Evolutionary conservation across 1,140 invertebrate species (phyloP).

Genomic region (Drosophila simulans): DNA sequence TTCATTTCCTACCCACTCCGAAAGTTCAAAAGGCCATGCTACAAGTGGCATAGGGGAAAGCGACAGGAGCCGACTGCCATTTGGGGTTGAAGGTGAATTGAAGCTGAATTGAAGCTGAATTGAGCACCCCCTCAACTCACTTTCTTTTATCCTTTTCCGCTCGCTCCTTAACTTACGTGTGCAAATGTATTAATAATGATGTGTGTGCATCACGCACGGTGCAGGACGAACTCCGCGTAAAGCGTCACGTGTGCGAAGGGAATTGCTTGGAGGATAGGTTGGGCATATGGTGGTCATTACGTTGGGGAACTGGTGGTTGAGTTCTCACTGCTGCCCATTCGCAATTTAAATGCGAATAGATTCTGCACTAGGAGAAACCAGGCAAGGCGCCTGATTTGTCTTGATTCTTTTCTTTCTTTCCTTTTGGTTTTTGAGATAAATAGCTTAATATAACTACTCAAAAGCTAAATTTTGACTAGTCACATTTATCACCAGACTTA

Average conservation of each 20-base stretch:
- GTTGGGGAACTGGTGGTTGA: neutral
- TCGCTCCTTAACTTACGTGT: neutral
- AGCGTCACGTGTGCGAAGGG: neutral
- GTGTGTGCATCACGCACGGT: neutral
- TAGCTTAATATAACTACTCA: too few species aligned
- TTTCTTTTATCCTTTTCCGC: neutral
- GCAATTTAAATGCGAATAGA: too few species aligned
- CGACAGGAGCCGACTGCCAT: neutral
- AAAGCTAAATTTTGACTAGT: too few species aligned
- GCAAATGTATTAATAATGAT: constrained; percentile 1
- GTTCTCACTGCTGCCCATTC: too few species aligned
- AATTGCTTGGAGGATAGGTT: neutral
- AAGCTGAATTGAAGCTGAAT: neutral
- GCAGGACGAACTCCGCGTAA: too few species aligned
- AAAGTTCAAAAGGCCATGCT: neutral
- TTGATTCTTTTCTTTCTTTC: too few species aligned
- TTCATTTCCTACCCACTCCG: neutral
- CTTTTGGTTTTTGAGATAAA: too few species aligned
- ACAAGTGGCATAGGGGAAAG: neutral
- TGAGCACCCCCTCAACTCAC: neutral
- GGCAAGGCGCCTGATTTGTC: too few species aligned
- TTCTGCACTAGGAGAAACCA: too few species aligned
- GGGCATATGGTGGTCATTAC: neutral
- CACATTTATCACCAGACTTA: too few species aligned
- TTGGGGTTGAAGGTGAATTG: neutral